Evolutionary conservation across 2,113 vertebrate genomes (phyloP).

Genomic region (Rhynchomys soricoides): DNA sequence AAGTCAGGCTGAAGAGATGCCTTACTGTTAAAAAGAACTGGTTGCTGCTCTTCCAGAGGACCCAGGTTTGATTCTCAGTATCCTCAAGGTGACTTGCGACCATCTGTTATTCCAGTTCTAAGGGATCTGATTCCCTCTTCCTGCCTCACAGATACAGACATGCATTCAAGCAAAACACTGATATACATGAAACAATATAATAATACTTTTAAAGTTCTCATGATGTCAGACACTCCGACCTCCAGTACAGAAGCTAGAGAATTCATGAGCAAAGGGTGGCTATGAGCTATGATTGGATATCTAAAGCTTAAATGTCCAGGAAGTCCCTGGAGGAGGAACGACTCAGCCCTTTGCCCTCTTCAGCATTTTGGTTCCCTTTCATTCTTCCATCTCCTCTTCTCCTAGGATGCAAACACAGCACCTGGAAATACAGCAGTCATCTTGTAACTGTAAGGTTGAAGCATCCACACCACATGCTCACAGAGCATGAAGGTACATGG

Average conservation of each 20-base stretch:
- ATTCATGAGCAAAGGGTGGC: neutral
- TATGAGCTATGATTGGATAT: too few species aligned
- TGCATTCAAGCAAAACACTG: neutral
- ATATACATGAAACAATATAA: neutral
- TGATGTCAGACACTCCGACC: neutral
- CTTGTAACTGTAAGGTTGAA: neutral
- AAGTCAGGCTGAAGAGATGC: neutral
- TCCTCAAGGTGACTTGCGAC: too few species aligned
- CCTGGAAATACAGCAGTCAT: neutral
- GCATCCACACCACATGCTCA: fast-evolving
- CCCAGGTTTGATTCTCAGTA: neutral
- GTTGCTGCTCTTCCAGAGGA: neutral
- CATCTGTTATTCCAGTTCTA: neutral
- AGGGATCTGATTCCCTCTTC: neutral
- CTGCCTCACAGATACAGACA: neutral
- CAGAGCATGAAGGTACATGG: neutral
- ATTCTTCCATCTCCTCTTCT: neutral
- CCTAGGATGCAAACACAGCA: neutral
- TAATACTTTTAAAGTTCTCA: neutral
- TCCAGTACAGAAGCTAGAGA: neutral
- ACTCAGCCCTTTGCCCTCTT: neutral
- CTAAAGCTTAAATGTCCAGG: too few species aligned
- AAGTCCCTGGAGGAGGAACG: neutral
- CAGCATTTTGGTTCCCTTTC: neutral
- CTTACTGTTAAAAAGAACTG: neutral